Base-by-base conservation (phyloP, 1,140 invertebrate genomes). In the Grapholita molesta region DNA sequence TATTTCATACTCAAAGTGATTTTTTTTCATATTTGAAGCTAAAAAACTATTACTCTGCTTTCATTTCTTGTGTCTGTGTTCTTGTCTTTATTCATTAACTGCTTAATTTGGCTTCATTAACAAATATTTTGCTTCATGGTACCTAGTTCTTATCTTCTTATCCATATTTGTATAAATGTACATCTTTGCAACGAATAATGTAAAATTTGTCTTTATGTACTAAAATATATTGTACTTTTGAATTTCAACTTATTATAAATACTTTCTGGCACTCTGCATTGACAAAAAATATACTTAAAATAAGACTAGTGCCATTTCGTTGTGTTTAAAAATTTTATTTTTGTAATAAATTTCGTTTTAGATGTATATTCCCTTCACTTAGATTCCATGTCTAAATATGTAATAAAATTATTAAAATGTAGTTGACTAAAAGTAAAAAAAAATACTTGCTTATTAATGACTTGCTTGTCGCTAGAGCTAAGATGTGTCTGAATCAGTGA, bases 311-410 rank as follows among this genome's bases (percentile, higher is more conserved):
- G 77, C 77, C 77, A 79, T 79, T 69, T 25, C 33, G 74, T 79
- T 79, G 64, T 73, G 69, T 73, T 72, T 79, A 9, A 69, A 79
- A 75, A 75, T 71, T 76, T 73, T 79, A 79, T 79, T 79, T 79
- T 79, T 72, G 25, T 73, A 76, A 67, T 35, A 18, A 66, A 72
- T 42, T 3, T 42, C 68, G 71, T 69, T 48, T 65, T 77, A 74
- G 68, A 42, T 33, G 65, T 76, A 72, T 76, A 69, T 69, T 70
- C 55, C 53, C 25, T 55, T 57, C 53, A 25, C 53, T 57, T 57
- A 57, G 24, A 25, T 28, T 12, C 8, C 21, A 25, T 57, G 23
- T 57, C 53, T 57, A 57, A 57, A 28, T 57, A n/a, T n/a, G n/a
- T n/a, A 9, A 24, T 57, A 57, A 24, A 28, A 57, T 28, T 25